Conservation (phyloP, 2,113 vertebrate species). For the Phylloscopus trochilus region DNA sequence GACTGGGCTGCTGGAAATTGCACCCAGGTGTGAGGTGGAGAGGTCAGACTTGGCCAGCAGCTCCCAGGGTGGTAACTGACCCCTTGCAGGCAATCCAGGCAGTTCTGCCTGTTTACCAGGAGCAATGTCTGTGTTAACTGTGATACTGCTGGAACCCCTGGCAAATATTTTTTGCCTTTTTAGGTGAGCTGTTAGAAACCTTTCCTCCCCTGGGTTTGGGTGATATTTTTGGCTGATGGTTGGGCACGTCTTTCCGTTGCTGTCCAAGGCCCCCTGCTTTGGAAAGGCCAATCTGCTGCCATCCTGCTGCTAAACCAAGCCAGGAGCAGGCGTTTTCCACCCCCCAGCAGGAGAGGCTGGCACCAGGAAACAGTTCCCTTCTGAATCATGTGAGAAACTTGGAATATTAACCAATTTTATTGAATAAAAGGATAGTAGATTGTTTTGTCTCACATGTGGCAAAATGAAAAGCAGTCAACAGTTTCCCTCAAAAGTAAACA, state of each 20-base stretch:
- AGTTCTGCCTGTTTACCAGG: not conserved
- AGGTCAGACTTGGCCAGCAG: not conserved
- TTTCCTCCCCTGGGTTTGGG: not conserved
- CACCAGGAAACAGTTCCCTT: not conserved
- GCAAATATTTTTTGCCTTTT: not conserved
- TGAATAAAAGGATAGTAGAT: not conserved
- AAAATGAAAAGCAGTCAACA: not conserved
- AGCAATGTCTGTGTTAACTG: not conserved
- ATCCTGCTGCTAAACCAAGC: not conserved
- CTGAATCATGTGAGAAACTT: not conserved
- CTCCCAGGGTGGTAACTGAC: not conserved
- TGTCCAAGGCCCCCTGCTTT: not conserved
- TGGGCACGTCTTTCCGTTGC: not conserved
- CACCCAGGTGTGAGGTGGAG: conserved; percentile 41
- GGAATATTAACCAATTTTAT: conserved; percentile 11
- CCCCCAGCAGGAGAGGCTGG: not conserved
- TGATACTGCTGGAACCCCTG: not conserved
- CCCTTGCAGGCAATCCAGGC: not conserved
- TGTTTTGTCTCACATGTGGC: conserved; percentile 24
- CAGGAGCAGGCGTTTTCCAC: not conserved
- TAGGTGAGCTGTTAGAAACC: not conserved
- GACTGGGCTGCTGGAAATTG: conserved; percentile 32
- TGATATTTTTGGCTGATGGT: not conserved
- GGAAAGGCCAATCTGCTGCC: not conserved
- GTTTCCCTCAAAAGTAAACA: conserved; percentile 1